These are phyloP conservation scores for Agrochola litura DNA, from an alignment of 2,888 invertebrate genomes.

Conservation along the genomic window DNA sequence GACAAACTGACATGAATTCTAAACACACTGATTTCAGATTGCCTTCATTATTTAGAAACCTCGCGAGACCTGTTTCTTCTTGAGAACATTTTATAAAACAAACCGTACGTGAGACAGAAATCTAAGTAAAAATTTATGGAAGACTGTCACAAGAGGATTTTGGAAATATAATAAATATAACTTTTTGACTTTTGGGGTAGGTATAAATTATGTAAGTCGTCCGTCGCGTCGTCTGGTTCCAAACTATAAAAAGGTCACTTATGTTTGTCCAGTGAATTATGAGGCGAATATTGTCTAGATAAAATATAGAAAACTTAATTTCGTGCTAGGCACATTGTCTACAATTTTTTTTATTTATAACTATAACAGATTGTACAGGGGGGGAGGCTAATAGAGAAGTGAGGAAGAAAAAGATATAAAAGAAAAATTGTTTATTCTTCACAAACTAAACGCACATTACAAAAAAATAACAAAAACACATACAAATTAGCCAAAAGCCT, in stretches of 20 bases:
- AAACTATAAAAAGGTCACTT: slow-evolving; percentile 9
- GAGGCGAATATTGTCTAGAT: not conserved
- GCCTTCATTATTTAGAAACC: slow-evolving; percentile 42
- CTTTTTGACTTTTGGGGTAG: slow-evolving; percentile 2
- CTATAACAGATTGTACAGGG: not conserved
- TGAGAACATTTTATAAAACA: slow-evolving; percentile 32
- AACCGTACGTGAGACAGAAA: slow-evolving; percentile 31
- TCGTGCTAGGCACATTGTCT: not conserved
- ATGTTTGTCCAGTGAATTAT: not conserved
- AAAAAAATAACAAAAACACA: no score
- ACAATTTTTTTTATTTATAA: not conserved
- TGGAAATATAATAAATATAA: slow-evolving; percentile 14
- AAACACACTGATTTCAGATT: slow-evolving; percentile 46
- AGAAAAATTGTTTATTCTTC: no score
- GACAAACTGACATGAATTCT: slow-evolving; percentile 33
- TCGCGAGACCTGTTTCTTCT: slow-evolving; percentile 40
- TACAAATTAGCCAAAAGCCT: no score
- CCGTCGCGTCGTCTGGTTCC: no score
- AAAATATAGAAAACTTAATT: not conserved
- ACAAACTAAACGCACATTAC: no score
- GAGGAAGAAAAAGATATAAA: no score
- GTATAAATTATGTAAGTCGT: slow-evolving; percentile 16
- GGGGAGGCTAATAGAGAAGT: no score
- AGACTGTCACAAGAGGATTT: slow-evolving; percentile 13
- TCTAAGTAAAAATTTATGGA: slow-evolving; percentile 46